Percentiles rank a stretch among this genome's conserved stretches.
Conservation (phyloP, 2,888 invertebrate species). For the Agonum fuliginosum region DNA sequence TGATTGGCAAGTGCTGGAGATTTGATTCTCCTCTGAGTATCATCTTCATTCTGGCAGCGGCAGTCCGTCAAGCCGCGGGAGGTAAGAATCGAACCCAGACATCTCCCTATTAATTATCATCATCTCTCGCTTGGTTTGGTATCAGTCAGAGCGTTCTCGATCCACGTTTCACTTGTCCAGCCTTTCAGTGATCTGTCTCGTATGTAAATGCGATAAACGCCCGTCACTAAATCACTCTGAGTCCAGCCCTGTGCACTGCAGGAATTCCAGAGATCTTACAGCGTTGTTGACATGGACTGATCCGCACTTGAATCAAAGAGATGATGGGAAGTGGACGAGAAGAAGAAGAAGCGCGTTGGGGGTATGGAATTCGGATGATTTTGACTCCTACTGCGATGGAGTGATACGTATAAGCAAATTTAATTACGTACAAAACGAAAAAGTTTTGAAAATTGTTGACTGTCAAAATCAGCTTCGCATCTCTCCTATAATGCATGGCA, state of each 20-base stretch:
- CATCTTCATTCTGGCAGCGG: conserved; percentile 43
- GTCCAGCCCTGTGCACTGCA: conserved; percentile 7
- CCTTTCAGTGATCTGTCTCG: conserved; percentile 58
- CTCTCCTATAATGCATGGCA: too few relatives aligned
- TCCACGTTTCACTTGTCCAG: conserved; percentile 53
- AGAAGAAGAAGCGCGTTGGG: neutral
- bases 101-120: conserved; percentile 58
- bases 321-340: neutral
- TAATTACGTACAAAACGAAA: too few relatives aligned
- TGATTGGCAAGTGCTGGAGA: too few relatives aligned
- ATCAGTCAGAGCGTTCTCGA: conserved; percentile 53
- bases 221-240: conserved; percentile 56
- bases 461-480: too few relatives aligned
- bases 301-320: conserved; percentile 15
- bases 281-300: conserved; percentile 21
- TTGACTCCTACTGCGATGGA: conserved; percentile 18
- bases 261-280: conserved; percentile 24
- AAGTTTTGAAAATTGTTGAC: too few relatives aligned
- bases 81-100: conserved; percentile 40
- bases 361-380: conserved; percentile 9
- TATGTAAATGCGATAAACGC: conserved; percentile 58
- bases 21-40: too few relatives aligned
- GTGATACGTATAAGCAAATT: neutral
- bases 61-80: conserved; percentile 51
- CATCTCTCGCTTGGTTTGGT: conserved; percentile 51